These are phyloP conservation scores for Erpetoichthys calabaricus DNA, from an alignment of 2,797 vertebrate genomes.

Conservation along the genomic window DNA sequence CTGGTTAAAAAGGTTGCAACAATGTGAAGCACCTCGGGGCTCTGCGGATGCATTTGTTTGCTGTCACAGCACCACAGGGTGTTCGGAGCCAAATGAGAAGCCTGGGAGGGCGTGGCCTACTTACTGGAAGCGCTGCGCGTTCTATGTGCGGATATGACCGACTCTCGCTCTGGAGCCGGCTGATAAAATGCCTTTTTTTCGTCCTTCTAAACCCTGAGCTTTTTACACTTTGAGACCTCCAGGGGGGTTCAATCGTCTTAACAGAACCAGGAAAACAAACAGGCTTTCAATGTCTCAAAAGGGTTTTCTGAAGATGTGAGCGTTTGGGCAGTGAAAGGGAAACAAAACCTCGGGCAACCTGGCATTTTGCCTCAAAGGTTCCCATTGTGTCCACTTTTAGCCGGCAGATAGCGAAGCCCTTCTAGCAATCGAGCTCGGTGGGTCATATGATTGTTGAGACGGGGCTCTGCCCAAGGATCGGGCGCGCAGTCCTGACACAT, in stretches of 20 bases:
- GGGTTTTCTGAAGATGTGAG: slow-evolving; percentile 47
- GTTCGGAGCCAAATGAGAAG: slow-evolving; percentile 30
- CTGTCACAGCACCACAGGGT: slow-evolving; percentile 29
- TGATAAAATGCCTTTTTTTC: slow-evolving; percentile 77
- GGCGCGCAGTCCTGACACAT: slow-evolving; percentile 4
- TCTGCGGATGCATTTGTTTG: slow-evolving; percentile 37
- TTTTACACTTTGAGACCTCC: slow-evolving; percentile 45
- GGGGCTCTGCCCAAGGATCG: slow-evolving; percentile 10
- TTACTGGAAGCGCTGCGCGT: slow-evolving; percentile 60
- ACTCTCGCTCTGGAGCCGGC: slow-evolving; percentile 67
- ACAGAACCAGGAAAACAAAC: slow-evolving; percentile 62
- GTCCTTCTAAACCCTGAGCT: slow-evolving; percentile 1
- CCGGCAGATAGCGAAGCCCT: slow-evolving; percentile 44
- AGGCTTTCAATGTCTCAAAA: slow-evolving; percentile 35
- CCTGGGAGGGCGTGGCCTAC: slow-evolving; percentile 58
- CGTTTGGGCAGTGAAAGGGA: slow-evolving; percentile 46
- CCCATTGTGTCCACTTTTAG: slow-evolving; percentile 50
- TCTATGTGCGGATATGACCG: slow-evolving; percentile 65
- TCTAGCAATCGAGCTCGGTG: slow-evolving; percentile 34
- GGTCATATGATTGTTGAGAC: slow-evolving; percentile 13
- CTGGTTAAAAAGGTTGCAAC: slow-evolving; percentile 31
- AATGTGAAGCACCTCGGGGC: slow-evolving; percentile 26
- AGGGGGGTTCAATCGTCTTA: slow-evolving; percentile 41
- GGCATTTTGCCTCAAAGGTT: slow-evolving; percentile 46
- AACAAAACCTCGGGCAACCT: slow-evolving; percentile 46